Base-by-base conservation (phyloP, 2,113 vertebrate genomes). In the Solea solea region DNA sequence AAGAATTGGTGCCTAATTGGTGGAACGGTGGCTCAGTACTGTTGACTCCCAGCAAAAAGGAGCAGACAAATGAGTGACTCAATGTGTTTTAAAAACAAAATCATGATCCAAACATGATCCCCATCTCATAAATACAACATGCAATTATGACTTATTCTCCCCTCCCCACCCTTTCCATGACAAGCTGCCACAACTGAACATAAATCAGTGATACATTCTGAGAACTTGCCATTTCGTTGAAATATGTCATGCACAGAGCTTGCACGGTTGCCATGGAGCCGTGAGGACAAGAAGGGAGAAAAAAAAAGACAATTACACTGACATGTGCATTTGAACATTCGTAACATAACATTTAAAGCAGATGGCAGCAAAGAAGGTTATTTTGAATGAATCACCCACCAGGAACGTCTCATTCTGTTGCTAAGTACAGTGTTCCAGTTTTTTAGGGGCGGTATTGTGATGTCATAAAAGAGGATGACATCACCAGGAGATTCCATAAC, bases 341-440 rank as follows among this genome's bases (percentile, higher is more conserved):
- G 21, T 70, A 34, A 39, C 28, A 11, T 7, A 25, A 16, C 4
- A 16, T n/a, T 54, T 4, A 9, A 59, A 25, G 51, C 2, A 59
- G 72, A 66, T 57, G 50, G 39, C 49, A 60, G 16, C 2, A 0
- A 68, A 27, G 21, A 27, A 67, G 58, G 53, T 54, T 61, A 16
- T 70, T 55, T 51, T 10, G 40, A 72, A 58, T 84, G 81, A 90
- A 74, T 90, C 83, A 86, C 40, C 65, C 83, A 86, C 40, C 65
- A 82, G 69, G 70, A 85, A 85, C 85, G 45, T 55, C 64, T 66
- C 11, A 8, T 34, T 67, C 39, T 56, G 55, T 27, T 57, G 4
- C 49, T 55, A 57, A 7, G 21, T 51, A 7, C 16, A 74, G 49
- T 59, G 51, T 41, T 48, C 72, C 52, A 45, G 52, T 28, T 8